Conservation (phyloP, 2,888 invertebrate species). For the Oscheius myriophilus region DNA sequence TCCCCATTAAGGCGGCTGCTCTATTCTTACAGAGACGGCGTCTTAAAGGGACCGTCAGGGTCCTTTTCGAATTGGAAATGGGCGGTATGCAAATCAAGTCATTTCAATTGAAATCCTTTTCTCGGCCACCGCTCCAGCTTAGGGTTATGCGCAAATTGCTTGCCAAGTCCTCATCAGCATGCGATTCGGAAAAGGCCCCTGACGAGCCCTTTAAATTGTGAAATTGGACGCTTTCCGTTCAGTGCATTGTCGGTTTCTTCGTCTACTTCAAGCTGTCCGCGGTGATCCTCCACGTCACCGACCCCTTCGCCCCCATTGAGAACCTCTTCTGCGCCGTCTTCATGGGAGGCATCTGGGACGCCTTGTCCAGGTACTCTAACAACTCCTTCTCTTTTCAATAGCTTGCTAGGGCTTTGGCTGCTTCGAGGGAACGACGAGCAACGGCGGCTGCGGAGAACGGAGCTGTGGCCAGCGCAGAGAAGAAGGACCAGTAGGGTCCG, state of each 20-base stretch:
- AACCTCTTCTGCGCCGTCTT: constrained; percentile 95
- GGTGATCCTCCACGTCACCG: constrained; percentile 93
- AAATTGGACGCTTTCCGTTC: constrained; percentile 23
- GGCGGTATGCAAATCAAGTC: no score
- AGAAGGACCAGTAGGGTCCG: constrained; percentile 59
- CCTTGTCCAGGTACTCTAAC: constrained; percentile 75
- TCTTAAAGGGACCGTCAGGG: no score
- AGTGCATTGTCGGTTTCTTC: constrained; percentile 70
- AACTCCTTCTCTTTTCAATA: neutral
- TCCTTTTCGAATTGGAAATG: no score
- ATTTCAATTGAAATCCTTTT: no score
- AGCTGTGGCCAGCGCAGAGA: constrained; percentile 55
- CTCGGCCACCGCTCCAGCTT: no score
- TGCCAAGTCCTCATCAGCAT: no score
- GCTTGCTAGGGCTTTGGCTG: constrained; percentile 48
- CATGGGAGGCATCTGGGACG: constrained; percentile 98
- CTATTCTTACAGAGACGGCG: no score
- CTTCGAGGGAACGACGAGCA: constrained; percentile 52
- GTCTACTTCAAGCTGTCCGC: constrained; percentile 82
- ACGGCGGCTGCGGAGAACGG: constrained; percentile 60
- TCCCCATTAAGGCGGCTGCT: no score
- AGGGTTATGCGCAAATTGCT: no score
- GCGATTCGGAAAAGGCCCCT: no score
- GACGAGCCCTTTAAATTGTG: no score
- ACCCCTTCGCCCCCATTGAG: constrained; percentile 98